Base-by-base conservation (phyloP, 2,797 vertebrate species). In the Momotus momota region DNA sequence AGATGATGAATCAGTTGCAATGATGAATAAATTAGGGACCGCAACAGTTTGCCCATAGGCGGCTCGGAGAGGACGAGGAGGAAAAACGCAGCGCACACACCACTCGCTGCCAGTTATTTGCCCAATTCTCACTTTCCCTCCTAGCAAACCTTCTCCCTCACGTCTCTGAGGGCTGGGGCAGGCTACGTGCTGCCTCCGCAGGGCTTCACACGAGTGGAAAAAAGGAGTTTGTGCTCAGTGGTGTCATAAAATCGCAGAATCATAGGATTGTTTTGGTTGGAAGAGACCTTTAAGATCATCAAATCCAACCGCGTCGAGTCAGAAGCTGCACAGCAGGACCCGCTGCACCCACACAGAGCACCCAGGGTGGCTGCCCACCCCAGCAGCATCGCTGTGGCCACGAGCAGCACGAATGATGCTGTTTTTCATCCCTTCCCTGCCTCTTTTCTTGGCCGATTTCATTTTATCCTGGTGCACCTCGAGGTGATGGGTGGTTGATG, bases 1-100 rank as follows among this genome's bases (percentile, higher is more conserved):
- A 92, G 95, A 96, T 93, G 94, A 96, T 94, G 96, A 97, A 96
- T 95, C 96, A 96, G 94, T 96, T 61, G 91, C 88, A 71, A 90
- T 57, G 94, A 96, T 97, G 95, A 97, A 96, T 96, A 96, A 95
- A 96, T 96, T 94, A 96, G 75, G 94, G 92, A 21, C 72, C 71
- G 85, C 45, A 80, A 41, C 52, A 9, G 57, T 74, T 92, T 67
- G 93, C 84, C 92, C 84, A 91, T 80, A 45, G 91, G 94, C 46
- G 5, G 85, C 86, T 74, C 7, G 3, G 70, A 23, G 84, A 81
- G 87, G 81, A 74, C 1, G 7, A 62, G 41, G 31, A 88, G 81
- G 81, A 51, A 57, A 91, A 96, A 74, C 2, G 19, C 25, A 3
- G 77, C 67, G 41, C 25, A 33, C 57, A 72, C 64, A 45, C 27